phyloP scores from a whole-genome alignment of 2,888 invertebrate genomes.

The Ophioninae sp. region DNA sequence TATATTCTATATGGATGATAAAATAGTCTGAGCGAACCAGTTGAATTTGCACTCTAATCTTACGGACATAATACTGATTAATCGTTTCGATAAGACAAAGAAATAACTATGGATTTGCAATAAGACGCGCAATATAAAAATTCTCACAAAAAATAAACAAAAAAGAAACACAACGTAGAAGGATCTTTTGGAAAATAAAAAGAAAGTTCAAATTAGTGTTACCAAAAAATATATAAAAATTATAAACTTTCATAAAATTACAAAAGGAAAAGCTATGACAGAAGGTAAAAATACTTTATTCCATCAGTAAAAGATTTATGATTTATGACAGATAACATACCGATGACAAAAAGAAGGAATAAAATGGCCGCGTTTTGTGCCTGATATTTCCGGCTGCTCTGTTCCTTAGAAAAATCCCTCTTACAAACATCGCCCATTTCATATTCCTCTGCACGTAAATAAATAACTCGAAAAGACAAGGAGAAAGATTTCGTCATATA shows the following conservation, averaged over 20 bases:
- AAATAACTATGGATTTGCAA: background rate
- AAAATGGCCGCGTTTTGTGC: background rate
- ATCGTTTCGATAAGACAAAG: too few species aligned
- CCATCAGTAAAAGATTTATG: background rate
- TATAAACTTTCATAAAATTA: background rate
- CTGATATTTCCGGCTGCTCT: background rate
- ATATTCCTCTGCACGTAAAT: background rate
- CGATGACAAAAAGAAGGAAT: background rate
- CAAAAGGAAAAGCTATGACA: background rate
- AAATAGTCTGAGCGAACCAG: background rate
- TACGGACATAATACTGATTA: background rate
- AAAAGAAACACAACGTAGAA: background rate
- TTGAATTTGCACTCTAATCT: background rate
- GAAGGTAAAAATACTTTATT: background rate
- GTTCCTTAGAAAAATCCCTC: background rate
- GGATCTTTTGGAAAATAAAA: background rate
- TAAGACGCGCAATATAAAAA: background rate
- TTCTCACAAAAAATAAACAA: background rate
- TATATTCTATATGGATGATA: background rate
- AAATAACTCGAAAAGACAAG: background rate
- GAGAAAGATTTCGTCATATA: constrained; percentile 21
- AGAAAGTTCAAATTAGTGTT: background rate
- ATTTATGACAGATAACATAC: background rate
- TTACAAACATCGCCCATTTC: background rate
- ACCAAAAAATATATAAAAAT: background rate